Percentiles rank a stretch among this genome's conserved stretches.
Evolutionary conservation across 2,888 invertebrate species (phyloP).

Genomic region (Sympetrum striolatum): DNA sequence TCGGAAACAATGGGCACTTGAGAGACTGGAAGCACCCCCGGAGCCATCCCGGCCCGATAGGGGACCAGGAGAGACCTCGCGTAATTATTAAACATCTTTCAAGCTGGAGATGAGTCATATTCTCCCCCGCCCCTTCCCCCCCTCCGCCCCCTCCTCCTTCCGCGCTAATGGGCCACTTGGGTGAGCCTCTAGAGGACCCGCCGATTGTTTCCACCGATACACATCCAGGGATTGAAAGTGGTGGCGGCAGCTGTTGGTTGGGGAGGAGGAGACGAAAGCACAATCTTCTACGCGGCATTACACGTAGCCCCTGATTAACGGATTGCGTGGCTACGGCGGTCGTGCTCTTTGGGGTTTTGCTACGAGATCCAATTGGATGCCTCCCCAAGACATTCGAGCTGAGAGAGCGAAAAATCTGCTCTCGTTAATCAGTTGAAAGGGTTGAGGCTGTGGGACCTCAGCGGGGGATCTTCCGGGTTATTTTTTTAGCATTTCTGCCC

Average conservation of each 20-base stretch:
- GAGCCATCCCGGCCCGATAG: neutral
- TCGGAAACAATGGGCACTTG: neutral
- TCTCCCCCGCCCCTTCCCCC: neutral
- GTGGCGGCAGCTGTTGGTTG: neutral
- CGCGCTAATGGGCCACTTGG: neutral
- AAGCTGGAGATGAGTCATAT: constrained; percentile 5
- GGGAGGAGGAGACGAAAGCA: neutral
- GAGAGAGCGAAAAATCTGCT: neutral
- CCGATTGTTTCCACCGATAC: neutral
- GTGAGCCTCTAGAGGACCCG: neutral
- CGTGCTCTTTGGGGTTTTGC: neutral
- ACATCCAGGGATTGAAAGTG: neutral
- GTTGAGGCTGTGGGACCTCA: neutral
- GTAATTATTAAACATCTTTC: neutral
- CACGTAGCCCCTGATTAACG: neutral
- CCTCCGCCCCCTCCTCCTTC: neutral
- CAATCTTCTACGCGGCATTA: neutral
- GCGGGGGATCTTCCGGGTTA: neutral
- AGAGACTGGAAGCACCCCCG: neutral
- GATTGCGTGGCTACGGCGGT: neutral
- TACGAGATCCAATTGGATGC: neutral
- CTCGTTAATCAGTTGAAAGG: neutral
- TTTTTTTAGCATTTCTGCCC: neutral
- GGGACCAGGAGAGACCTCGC: constrained; percentile 10
- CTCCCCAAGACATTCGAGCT: neutral